These are phyloP conservation scores for Anomalospiza imberbis DNA, from an alignment of 2,797 vertebrate species.

Conservation along the genomic window DNA sequence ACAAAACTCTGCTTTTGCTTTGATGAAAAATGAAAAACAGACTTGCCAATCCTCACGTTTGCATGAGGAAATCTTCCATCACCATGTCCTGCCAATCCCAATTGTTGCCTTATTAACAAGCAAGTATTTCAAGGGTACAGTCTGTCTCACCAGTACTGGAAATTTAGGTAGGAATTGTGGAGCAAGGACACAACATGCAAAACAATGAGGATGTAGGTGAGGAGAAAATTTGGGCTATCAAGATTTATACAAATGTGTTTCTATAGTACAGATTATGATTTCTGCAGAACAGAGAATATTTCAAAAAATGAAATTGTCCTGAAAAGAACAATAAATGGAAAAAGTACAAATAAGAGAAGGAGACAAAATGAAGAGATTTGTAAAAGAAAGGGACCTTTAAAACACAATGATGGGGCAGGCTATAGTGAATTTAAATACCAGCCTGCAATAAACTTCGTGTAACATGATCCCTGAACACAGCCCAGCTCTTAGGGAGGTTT, in stretches of 20 bases:
- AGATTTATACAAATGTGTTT: background rate
- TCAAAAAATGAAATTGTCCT: background rate
- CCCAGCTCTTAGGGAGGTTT: constrained; percentile 20
- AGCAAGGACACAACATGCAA: background rate
- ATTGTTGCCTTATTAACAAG: background rate
- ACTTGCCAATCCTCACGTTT: background rate
- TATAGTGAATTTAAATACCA: constrained; percentile 9
- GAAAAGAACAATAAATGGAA: background rate
- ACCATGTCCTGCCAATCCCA: background rate
- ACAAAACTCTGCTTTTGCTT: background rate
- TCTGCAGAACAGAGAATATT: background rate
- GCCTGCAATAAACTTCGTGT: background rate
- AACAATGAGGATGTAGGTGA: background rate
- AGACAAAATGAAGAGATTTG: background rate
- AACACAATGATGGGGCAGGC: background rate
- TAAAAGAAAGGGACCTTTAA: background rate
- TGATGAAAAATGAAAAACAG: constrained; percentile 22
- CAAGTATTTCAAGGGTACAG: background rate
- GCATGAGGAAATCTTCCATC: background rate
- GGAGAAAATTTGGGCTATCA: background rate
- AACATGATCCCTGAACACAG: constrained; percentile 14
- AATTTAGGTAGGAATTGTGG: background rate
- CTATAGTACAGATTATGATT: background rate
- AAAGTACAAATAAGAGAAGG: background rate
- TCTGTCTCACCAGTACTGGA: background rate